A percentile compares a stretch with the other conserved stretches of the same genome.
Conservation (phyloP, 2,888 invertebrate species). For the Enchytraeus crypticus region DNA sequence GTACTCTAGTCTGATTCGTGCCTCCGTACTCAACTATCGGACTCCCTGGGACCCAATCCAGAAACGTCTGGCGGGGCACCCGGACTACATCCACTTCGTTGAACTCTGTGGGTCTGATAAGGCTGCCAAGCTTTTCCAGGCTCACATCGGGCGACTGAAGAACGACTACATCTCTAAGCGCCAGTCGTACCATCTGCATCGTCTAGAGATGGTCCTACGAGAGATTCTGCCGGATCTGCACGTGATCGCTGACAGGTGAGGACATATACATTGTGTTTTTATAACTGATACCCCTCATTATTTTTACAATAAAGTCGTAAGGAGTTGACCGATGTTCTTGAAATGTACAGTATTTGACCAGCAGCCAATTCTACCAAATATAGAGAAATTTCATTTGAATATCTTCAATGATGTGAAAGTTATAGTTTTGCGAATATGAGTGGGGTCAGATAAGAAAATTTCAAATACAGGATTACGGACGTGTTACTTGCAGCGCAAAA, state of each 20-base stretch:
- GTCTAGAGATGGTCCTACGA: constrained; percentile 67
- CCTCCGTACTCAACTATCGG: constrained; percentile 72
- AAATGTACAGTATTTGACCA: too few relatives aligned
- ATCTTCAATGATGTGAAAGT: too few relatives aligned
- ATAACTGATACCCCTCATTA: too few relatives aligned
- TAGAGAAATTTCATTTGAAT: too few relatives aligned
- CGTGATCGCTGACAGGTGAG: constrained; percentile 58
- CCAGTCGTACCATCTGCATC: constrained; percentile 67
- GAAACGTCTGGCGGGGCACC: constrained; percentile 66
- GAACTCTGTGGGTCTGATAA: constrained; percentile 81
- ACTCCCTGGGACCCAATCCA: constrained; percentile 50
- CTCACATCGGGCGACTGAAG: constrained; percentile 70
- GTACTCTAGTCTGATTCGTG: constrained; percentile 73
- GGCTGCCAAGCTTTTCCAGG: constrained; percentile 67
- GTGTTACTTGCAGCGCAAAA: too few relatives aligned
- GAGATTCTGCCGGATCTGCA: constrained; percentile 70
- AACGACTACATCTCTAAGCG: constrained; percentile 67
- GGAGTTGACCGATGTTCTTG: too few relatives aligned
- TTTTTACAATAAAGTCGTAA: too few relatives aligned
- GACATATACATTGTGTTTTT: too few relatives aligned
- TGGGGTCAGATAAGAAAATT: too few relatives aligned
- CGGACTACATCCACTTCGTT: constrained; percentile 74
- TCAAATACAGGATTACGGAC: too few relatives aligned
- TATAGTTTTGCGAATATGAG: too few relatives aligned
- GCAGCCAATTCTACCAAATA: too few relatives aligned